A percentile compares a stretch with the other conserved stretches of the same genome.
These are phyloP conservation scores for Drosophila parabipectinata DNA, from an alignment of 1,140 invertebrate species.

Conservation along the genomic window DNA sequence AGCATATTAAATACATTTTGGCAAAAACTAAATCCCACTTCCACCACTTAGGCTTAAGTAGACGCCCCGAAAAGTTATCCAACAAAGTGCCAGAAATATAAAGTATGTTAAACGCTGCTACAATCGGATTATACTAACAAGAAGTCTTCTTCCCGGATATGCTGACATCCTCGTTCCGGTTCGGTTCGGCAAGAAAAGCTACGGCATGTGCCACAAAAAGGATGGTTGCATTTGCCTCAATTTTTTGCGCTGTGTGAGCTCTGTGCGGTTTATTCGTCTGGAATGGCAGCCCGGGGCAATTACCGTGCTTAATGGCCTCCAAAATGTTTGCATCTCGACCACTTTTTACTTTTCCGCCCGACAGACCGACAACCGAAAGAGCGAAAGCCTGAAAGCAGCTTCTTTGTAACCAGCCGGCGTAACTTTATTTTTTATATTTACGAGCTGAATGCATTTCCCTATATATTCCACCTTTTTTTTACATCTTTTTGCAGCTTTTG, in stretches of 20 bases:
- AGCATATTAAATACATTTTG: background rate
- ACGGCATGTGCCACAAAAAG: conserved; percentile 40
- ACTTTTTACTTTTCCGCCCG: conserved; percentile 2
- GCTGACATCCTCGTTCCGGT: conserved; percentile 17
- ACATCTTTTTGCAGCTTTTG: conserved; percentile 2
- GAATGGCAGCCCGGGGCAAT: conserved; percentile 61
- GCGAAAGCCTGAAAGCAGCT: background rate
- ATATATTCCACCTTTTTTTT: conserved; percentile 8
- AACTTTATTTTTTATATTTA: conserved; percentile 52
- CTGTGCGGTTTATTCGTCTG: conserved; percentile 64
- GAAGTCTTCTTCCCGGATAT: conserved; percentile 1
- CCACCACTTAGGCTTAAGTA: conserved; percentile 5
- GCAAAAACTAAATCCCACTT: background rate
- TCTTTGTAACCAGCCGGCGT: conserved; percentile 52
- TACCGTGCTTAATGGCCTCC: conserved; percentile 59
- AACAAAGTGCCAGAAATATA: conserved; percentile 20
- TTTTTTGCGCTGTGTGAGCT: conserved; percentile 8
- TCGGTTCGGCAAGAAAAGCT: background rate
- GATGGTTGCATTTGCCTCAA: conserved; percentile 25
- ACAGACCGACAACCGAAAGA: background rate
- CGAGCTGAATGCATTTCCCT: conserved; percentile 40
- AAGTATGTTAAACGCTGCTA: conserved; percentile 12
- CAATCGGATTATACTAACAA: conserved; percentile 35
- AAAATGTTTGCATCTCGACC: conserved; percentile 31
- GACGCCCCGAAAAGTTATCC: conserved; percentile 7